Evolutionary conservation across 2,797 vertebrate genomes (phyloP).

Genomic region (Anableps anableps): DNA sequence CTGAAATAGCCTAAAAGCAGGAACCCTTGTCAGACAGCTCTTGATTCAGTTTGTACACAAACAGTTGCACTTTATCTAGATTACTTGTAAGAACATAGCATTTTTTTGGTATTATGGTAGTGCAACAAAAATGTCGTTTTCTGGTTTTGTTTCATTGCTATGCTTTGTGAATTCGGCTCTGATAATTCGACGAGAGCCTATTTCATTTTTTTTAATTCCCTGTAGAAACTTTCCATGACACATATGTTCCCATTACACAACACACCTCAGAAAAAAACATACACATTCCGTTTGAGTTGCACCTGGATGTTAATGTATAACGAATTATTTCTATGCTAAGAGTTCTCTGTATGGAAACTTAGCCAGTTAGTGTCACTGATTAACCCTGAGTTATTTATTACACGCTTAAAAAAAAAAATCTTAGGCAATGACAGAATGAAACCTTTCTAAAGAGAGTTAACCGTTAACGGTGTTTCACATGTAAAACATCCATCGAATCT

Average conservation of each 20-base stretch:
- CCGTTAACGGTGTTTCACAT: background rate
- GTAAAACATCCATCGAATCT: background rate
- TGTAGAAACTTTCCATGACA: constrained; percentile 28
- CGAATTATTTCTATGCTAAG: background rate
- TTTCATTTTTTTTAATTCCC: background rate
- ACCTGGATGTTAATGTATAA: background rate
- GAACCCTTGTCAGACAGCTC: background rate
- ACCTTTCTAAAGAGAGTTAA: background rate
- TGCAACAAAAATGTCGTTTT: background rate
- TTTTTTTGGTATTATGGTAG: background rate
- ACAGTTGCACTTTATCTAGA: background rate
- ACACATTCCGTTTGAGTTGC: background rate
- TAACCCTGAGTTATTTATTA: constrained; percentile 16
- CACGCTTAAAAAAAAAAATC: background rate
- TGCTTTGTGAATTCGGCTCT: background rate
- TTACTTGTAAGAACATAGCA: background rate
- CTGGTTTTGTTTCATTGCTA: background rate
- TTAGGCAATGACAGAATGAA: constrained; percentile 3
- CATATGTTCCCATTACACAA: background rate
- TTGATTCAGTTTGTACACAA: background rate
- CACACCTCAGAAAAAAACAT: background rate
- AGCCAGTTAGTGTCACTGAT: constrained; percentile 47
- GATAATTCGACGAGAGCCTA: background rate
- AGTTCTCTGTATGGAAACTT: constrained; percentile 23
- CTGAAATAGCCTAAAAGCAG: constrained; percentile 2